A percentile compares a stretch with the other conserved stretches of the same genome.
Conservation (phyloP, 2,113 vertebrate genomes). For the Oncorhynchus nerka region DNA sequence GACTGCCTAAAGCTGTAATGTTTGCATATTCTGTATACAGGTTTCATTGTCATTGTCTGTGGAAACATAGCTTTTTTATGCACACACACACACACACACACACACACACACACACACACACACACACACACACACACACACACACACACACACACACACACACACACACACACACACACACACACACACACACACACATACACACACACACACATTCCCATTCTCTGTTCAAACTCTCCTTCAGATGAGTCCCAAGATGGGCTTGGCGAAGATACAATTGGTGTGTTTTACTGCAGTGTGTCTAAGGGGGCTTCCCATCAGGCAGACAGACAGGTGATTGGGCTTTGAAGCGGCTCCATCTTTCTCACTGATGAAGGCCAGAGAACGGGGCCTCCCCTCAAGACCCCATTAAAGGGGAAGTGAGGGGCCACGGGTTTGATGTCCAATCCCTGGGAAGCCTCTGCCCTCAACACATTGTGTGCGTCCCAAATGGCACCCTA, state of each 20-base stretch:
- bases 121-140: neutral
- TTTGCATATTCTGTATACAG: conserved; percentile 11
- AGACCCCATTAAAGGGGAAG: conserved; percentile 70
- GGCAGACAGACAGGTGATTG: conserved; percentile 48
- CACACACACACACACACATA: no score
- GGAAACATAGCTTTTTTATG: neutral
- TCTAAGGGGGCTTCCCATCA: conserved; percentile 30
- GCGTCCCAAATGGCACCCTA: no score
- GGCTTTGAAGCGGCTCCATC: conserved; percentile 59
- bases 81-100: neutral
- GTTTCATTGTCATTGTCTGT: conserved; percentile 10
- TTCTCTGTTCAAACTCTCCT: neutral
- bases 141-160: no score
- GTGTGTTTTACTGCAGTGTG: conserved; percentile 16
- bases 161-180: no score
- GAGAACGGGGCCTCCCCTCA: conserved; percentile 49
- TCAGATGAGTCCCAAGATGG: neutral
- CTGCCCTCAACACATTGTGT: conserved; percentile 63
- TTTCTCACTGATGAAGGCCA: conserved; percentile 46
- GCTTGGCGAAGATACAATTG: neutral
- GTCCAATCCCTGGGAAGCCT: conserved; percentile 62
- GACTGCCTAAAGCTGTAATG: conserved; percentile 27
- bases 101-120: no score
- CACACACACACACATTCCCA: no score
- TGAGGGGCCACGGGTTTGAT: conserved; percentile 58